Conservation (phyloP, 2,113 vertebrate genomes). For the Chauna torquata region DNA sequence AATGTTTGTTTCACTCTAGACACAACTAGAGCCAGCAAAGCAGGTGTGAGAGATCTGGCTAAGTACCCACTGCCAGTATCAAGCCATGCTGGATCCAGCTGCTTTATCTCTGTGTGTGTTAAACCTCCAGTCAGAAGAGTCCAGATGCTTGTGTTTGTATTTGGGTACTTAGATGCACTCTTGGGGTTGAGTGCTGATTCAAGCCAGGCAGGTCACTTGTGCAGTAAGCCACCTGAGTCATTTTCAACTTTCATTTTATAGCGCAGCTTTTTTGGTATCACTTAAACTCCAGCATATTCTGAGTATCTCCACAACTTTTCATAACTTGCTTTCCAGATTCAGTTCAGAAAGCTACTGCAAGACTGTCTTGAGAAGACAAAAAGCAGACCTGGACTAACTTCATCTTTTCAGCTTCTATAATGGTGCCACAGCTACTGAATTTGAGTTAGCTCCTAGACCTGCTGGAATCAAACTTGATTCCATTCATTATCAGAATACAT, state of each 20-base stretch:
- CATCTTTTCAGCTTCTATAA: neutral
- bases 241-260: neutral
- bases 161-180: neutral
- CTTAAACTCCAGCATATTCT: neutral
- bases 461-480: neutral
- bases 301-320: neutral
- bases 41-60: neutral
- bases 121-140: neutral
- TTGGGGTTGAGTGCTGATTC: neutral
- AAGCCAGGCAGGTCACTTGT: neutral
- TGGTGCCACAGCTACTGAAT: neutral
- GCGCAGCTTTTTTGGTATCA: neutral
- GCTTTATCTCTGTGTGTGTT: neutral
- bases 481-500: neutral
- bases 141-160: neutral
- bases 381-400: neutral
- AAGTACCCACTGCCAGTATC: neutral
- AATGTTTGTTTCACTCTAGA: neutral
- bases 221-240: neutral
- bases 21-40: neutral
- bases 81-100: neutral
- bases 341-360: neutral
- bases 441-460: neutral
- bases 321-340: neutral
- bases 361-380: neutral